Evolutionary conservation across 2,888 invertebrate species (phyloP).

Genomic region (Eurois occulta): DNA sequence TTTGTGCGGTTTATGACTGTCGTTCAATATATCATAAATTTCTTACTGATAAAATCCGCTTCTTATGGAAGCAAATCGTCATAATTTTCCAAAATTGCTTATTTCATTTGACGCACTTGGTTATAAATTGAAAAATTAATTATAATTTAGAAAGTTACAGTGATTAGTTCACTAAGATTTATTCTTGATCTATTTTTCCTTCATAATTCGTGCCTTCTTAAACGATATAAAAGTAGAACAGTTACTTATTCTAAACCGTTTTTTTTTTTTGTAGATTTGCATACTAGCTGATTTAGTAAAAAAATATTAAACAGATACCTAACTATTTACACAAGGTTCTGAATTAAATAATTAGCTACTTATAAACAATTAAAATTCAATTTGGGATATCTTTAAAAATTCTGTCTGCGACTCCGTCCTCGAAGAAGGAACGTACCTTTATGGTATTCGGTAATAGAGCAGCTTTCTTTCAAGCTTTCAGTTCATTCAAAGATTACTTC

Average conservation of each 20-base stretch:
- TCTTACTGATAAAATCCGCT: not conserved
- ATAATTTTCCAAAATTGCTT: not conserved
- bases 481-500: not conserved
- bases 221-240: too few relatives aligned
- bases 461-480: too few relatives aligned
- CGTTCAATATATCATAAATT: not conserved
- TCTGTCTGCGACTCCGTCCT: too few relatives aligned
- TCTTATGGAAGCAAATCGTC: not conserved
- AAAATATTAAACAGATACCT: not conserved
- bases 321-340: not conserved
- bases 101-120: not conserved
- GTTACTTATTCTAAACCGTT: not conserved
- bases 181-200: not conserved
- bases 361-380: too few relatives aligned
- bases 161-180: not conserved
- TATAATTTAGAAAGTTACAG: not conserved
- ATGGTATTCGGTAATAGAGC: too few relatives aligned
- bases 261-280: not conserved
- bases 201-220: not conserved
- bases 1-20: constrained; percentile 1
- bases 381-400: too few relatives aligned
- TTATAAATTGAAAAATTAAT: not conserved
- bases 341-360: not conserved
- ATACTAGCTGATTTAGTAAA: not conserved
- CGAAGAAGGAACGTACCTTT: too few relatives aligned